Conservation (phyloP, 2,113 vertebrate genomes). For the Leptobrachium ailaonicum region DNA sequence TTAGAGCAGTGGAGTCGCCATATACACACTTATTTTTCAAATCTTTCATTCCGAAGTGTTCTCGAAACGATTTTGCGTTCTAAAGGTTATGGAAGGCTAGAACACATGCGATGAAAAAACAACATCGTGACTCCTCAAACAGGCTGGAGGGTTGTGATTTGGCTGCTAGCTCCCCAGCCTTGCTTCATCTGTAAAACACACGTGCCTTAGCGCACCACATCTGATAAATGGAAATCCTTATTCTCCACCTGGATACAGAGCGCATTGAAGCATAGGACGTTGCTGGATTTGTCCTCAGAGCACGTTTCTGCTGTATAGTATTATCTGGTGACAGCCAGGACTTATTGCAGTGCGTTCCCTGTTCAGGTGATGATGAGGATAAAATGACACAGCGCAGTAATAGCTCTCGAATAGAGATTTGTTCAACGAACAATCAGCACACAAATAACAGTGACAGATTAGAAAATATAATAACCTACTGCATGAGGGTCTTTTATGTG, state of each 20-base stretch:
- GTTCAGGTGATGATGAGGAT: background rate
- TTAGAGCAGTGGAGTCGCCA: too few species aligned
- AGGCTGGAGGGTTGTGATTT: background rate
- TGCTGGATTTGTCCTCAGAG: background rate
- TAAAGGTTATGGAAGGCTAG: background rate
- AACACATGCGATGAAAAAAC: background rate
- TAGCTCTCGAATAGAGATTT: background rate
- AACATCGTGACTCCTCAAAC: background rate
- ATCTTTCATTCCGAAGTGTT: background rate
- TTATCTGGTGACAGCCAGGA: background rate
- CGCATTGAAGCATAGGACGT: background rate
- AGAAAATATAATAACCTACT: too few species aligned
- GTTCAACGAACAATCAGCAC: background rate
- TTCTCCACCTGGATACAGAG: background rate
- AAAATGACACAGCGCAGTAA: background rate
- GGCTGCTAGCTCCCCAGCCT: background rate
- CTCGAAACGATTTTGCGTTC: background rate
- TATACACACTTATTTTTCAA: too few species aligned
- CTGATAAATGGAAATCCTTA: constrained; percentile 4
- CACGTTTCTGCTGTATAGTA: background rate
- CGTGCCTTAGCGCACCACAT: background rate
- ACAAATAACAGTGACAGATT: too few species aligned
- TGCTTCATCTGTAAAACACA: constrained; percentile 2
- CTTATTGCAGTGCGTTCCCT: background rate
- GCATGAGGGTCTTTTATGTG: too few species aligned